These are phyloP conservation scores for Theretra japonica DNA, from an alignment of 2,888 invertebrate genomes.

Conservation along the genomic window DNA sequence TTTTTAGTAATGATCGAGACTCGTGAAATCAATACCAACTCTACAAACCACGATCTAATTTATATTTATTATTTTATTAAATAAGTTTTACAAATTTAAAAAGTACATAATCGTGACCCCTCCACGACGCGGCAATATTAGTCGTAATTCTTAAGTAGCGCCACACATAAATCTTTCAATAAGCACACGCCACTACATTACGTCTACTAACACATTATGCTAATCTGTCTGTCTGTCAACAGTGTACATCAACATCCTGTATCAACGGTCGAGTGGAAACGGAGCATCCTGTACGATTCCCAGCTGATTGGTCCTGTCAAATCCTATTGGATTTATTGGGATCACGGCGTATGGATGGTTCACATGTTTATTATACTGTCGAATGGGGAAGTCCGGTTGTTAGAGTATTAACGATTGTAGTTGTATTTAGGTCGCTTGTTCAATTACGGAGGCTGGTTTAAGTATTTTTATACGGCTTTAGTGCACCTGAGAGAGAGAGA, in stretches of 20 bases:
- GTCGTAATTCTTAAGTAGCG: no score
- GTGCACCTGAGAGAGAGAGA: no score
- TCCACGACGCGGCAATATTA: no score
- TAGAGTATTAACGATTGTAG: not conserved
- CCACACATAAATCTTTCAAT: constrained; percentile 10
- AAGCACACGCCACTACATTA: not conserved
- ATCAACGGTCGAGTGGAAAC: constrained; percentile 38
- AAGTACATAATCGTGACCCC: no score
- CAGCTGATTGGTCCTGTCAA: constrained; percentile 34
- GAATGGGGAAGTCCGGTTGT: constrained; percentile 24
- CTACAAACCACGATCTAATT: no score
- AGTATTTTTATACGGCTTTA: not conserved
- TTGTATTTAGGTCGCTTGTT: not conserved
- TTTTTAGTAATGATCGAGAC: no score
- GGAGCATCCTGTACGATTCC: constrained; percentile 43
- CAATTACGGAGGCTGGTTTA: not conserved
- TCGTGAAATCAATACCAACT: no score
- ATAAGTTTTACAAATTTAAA: no score
- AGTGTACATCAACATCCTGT: constrained; percentile 56
- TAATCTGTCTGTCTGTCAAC: constrained; percentile 51
- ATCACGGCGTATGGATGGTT: constrained; percentile 16
- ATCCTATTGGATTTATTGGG: constrained; percentile 38
- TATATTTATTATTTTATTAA: no score
- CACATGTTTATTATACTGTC: not conserved
- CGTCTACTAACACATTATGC: constrained; percentile 19